Base-by-base conservation (phyloP, 92 coral and sea anemone species). In the Hydrozoanthus gracilis region DNA sequence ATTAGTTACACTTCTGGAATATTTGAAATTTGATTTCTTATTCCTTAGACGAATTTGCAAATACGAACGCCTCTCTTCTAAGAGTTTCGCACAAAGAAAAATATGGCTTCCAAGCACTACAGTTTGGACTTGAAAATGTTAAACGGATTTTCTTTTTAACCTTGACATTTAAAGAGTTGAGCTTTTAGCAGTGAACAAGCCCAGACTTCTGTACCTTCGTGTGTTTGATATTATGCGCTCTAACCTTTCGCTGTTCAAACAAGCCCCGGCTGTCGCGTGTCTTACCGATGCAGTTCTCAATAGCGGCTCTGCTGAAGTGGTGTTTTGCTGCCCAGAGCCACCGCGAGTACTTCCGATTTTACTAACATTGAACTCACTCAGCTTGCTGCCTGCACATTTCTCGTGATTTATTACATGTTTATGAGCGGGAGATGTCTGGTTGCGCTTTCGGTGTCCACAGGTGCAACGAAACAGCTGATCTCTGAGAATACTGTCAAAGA, bases 321-420 rank as follows among this genome's bases (percentile, higher is more conserved):
- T 86, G 56, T 44, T 51, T 80, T 80, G 85, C 18, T 73, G 52
- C 48, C 9, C 72, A 6, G 51, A 65, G 12, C 75, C 73, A 3
- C 61, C 60, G 9, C 51, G 74, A n/a, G 16, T 49, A 14, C 85
- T 46, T 20, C 93, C 95, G 68, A 97, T 93, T 70, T 92, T 95
- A 75, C 99, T 97, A 18, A 97, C 98, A 74, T 89, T 97, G 13
- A 97, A 83, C 66, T 97, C 98, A 54, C 95, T 93, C 76, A 97
- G 87, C 71, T 92, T 96, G 13, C 94, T 97, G 61, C 95, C 89
- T 4, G 94, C 87, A 82, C 95, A 90, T 52, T 92, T 92, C 39
- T 94, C 95, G 6, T 93, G 88, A 82, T 87, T 83, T 27, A 92
- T 77, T 54, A 88, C 90, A 73, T 88, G 92, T 69, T 70, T 88